Evolutionary conservation across 2,888 invertebrate genomes (phyloP), one percentile per base, ranked within the genome.

Genomic region (Aspidiotus destructor): DNA sequence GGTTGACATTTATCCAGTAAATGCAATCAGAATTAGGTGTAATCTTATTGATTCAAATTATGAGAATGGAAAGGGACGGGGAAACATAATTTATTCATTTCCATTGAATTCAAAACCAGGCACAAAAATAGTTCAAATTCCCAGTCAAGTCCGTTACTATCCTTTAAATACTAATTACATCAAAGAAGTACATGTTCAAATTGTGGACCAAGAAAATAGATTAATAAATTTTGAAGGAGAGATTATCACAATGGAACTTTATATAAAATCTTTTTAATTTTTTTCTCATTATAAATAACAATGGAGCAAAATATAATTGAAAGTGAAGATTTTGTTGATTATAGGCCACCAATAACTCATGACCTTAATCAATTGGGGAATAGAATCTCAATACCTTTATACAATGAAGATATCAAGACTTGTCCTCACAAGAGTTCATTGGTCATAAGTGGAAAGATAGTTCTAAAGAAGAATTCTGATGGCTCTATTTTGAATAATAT

Each of bases 271-370:
- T 62, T 62, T 62, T 62, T 62, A 44, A 62, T 62, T 62, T 62
- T 62, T 62, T 62, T 42, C 44, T n/a, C n/a, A n/a, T 62, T 48
- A 48, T 48, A 48, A 48, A 48, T 48, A 48, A 40, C 16, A 8
- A 62, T 62, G 62, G 62, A 62, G 52, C 62, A 62, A 62, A 48
- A 48, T 62, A 62, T 62, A 48, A 62, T 62, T 55, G 64, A 64
- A 41, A 64, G 64, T 40, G 64, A 55, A 55, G 55, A 55, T 55
- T 55, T 15, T 55, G 16, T 55, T 55, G 55, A 55, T 55, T 55
- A 55, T 15, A 55, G 16, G 55, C 15, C 55, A 10, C 55, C 55
- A 55, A 55, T 55, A 2, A 15, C 17, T 55, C n/a, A 15, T 55
- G 55, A 55, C 17, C 13, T 55, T 15, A 16, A 55, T 55, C 55